Evolutionary conservation across 2,113 vertebrate species (phyloP).

Genomic region (Sitta europaea): DNA sequence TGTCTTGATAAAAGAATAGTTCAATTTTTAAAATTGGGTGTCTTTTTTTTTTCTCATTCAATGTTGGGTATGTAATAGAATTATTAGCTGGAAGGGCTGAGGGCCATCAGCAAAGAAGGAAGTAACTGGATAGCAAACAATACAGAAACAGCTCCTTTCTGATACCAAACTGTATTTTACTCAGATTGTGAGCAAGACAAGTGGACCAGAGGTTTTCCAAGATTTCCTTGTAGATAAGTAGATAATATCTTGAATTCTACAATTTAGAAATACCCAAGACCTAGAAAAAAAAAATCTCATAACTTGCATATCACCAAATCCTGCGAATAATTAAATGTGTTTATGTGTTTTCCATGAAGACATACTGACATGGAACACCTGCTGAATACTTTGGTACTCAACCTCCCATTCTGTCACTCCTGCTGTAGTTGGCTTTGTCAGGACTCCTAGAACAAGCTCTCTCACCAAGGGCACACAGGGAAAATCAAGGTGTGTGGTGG

Average conservation of each 20-base stretch:
- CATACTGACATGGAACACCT: not conserved
- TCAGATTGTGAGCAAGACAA: not conserved
- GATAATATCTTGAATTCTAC: not conserved
- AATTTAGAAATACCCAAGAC: not conserved
- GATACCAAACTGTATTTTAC: not conserved
- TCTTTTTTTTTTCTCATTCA: not conserved
- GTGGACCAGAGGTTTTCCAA: not conserved
- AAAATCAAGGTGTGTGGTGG: not conserved
- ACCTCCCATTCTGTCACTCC: not conserved
- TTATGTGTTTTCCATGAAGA: not conserved
- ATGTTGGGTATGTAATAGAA: not conserved
- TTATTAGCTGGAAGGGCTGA: not conserved
- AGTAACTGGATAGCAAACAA: not conserved
- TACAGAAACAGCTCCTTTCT: not conserved
- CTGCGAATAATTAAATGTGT: not conserved
- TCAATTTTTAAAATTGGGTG: not conserved
- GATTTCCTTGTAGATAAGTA: not conserved
- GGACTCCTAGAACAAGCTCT: not conserved
- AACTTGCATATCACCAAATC: not conserved
- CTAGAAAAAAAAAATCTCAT: not conserved
- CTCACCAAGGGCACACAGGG: fast-evolving
- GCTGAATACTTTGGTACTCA: not conserved
- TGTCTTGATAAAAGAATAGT: not conserved
- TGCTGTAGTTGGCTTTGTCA: not conserved
- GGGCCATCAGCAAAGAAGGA: not conserved